Base-by-base conservation (phyloP, 2,888 invertebrate genomes). In the Dichetophora obliterata region DNA sequence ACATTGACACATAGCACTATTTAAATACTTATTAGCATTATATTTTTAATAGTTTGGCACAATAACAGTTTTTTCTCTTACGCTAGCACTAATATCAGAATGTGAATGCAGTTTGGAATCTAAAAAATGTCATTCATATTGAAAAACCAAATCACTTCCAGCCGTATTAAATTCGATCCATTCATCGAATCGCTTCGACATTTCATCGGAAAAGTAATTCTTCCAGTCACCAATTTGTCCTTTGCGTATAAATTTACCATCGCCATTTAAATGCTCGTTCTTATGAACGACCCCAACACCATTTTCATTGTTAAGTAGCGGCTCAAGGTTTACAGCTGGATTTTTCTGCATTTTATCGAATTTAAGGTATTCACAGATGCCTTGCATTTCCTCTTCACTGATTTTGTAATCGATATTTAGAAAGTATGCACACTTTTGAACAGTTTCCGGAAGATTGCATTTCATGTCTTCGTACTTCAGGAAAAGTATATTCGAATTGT, bases 391-490 rank as follows among this genome's bases (percentile, higher is more conserved):
- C 5, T 92, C 91, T 0, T 94, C 93, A 0, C 91, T 91, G 19
- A 95, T 87, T 11, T 89, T 86, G 85, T 94, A 94, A 6, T 92
- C 92, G 22, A 96, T 80, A 37, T 86, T 81, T 4, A 89, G 78
- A 72, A 89, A 89, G 8, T 84, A 78, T 0, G 95, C 95, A 27
- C 96, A 94, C 85, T 92, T 91, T 37, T 91, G 88, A 9, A 97
- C 91, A 0, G 92, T 92, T 0, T 91, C 91, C 0, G 91, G 90
- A 24, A 95, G 91, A 87, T 97, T 93, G 73, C 90, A 91, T 83
- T 94, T 94, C 93, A 96, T 93, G 77, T 96, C 95, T 90, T 96
- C 96, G 85, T 95, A 96, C 82, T 93, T 94, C 66, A 96, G 90
- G 86, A 95, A 94, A 8, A 96, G 90, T 2, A 96, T 89, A 84